A percentile compares a stretch with the other conserved stretches of the same genome.
Conservation (phyloP, 2,113 vertebrate species). For the Ammodytes dubius region DNA sequence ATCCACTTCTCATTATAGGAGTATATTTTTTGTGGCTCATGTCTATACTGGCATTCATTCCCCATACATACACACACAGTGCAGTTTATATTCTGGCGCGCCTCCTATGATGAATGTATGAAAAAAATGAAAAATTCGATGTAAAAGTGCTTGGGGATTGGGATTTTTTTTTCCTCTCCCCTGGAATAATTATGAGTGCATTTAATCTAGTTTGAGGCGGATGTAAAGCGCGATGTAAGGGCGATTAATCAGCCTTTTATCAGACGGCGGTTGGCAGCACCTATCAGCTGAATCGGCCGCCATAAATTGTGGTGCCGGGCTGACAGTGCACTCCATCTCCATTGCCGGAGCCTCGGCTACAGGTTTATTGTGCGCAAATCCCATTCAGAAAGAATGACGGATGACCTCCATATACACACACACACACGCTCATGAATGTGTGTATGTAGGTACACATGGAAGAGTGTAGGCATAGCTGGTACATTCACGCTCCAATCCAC, state of each 20-base stretch:
- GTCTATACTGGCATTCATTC: background rate
- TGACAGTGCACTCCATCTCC: constrained; percentile 85
- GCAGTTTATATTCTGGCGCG: background rate
- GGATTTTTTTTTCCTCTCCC: constrained; percentile 57
- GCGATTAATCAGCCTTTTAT: constrained; percentile 87
- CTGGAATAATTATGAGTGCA: constrained; percentile 83
- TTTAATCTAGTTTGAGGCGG: constrained; percentile 82
- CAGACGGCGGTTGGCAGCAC: constrained; percentile 81
- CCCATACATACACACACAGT: background rate
- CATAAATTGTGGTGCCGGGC: constrained; percentile 80
- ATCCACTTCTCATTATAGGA: constrained; percentile 9
- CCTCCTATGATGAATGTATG: background rate
- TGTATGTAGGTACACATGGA: background rate
- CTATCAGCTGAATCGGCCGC: constrained; percentile 84
- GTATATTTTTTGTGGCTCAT: constrained; percentile 2
- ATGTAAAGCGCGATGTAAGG: constrained; percentile 82
- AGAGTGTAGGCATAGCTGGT: background rate
- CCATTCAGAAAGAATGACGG: constrained; percentile 84
- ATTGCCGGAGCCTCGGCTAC: constrained; percentile 81
- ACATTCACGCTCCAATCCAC: background rate
- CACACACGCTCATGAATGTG: constrained; percentile 13
- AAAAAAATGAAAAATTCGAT: constrained; percentile 49
- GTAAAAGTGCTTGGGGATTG: constrained; percentile 57
- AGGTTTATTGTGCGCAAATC: constrained; percentile 87
- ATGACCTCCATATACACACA: constrained; percentile 76